Conservation (phyloP, 2,888 invertebrate genomes). For the Arenicola marina region DNA sequence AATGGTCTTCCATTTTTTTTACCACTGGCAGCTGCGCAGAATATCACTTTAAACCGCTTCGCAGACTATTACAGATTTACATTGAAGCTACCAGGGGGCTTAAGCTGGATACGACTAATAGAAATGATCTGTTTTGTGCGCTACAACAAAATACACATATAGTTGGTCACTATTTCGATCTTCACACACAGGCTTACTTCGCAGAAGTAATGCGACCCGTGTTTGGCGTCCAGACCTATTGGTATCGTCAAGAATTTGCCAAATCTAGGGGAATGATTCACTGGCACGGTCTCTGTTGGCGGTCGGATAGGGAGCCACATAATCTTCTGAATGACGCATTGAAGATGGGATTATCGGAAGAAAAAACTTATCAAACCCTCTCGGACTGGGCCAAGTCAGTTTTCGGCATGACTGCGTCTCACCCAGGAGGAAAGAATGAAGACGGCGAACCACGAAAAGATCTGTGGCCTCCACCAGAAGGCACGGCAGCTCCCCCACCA, state of each 20-base stretch:
- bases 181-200: constrained; percentile 34
- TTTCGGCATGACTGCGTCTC: constrained; percentile 32
- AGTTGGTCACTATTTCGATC: constrained; percentile 36
- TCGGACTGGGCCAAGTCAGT: constrained; percentile 27
- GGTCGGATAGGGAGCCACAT: constrained; percentile 33
- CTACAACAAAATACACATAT: constrained; percentile 36
- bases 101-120: constrained; percentile 4
- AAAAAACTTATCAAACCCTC: constrained; percentile 19
- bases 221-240: constrained; percentile 27
- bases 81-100: constrained; percentile 18
- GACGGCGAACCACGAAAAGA: constrained; percentile 30
- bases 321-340: constrained; percentile 25
- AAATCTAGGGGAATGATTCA: constrained; percentile 32
- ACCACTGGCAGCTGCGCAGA: constrained; percentile 39
- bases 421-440: constrained; percentile 32
- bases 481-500: constrained; percentile 31
- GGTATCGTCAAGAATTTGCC: constrained; percentile 4
- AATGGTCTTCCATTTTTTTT: constrained; percentile 32
- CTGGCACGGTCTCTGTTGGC: constrained; percentile 38
- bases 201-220: constrained; percentile 32
- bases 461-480: constrained; percentile 38
- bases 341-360: constrained; percentile 20
- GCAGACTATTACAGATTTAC: constrained; percentile 27
- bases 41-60: constrained; percentile 36
- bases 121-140: constrained; percentile 22